Base-by-base conservation (phyloP, 2,113 vertebrate genomes). In the Caranx melampygus region DNA sequence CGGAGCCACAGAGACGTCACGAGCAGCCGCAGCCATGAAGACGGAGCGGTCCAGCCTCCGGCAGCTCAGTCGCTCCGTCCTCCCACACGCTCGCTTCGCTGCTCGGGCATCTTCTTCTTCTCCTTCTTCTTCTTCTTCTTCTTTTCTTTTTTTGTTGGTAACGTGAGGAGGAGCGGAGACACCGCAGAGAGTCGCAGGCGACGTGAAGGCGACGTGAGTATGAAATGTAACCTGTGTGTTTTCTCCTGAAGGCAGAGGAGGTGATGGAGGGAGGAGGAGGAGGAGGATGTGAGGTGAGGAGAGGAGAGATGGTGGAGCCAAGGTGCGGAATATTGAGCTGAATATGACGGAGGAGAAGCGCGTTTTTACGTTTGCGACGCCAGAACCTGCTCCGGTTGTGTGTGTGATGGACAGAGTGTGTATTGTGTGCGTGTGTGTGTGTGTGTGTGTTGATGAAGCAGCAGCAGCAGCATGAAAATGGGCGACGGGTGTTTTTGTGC, bases 1-100 rank as follows among this genome's bases (percentile, higher is more conserved):
- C 89, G 94, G 94, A 89, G 89, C 90, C 84, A 80, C 72, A 83
- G 88, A 92, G 87, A 96, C 96, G 96, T 97, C 96, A 97, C 92
- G 75, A 54, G 60, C 84, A 88, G 92, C 93, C 55, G 95, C 96
- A 93, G 89, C 93, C 95, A 94, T 91, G 94, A 89, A 93, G 92
- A 92, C 74, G 83, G 89, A 68, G 92, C 84, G 89, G 83, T 86
- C 91, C 93, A 67, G 62, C 89, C 87, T 89, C 87, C 88, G 75
- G 87, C 78, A 13, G 81, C 87, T 92, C 95, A 95, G 81, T 92
- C 47, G 81, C 18, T 86, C 75, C 87, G 63, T 75, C 91, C 51
- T 75, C 70, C 47, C 78, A 89, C 75, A 78, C 57, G 86, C 79
- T 66, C 87, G 83, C 81, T 81, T 66, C 87, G 83, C 81, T 81